Percentiles rank a stretch among this genome's conserved stretches.
phyloP scores from a whole-genome alignment of 2,113 vertebrate genomes.

The Natator depressus region DNA sequence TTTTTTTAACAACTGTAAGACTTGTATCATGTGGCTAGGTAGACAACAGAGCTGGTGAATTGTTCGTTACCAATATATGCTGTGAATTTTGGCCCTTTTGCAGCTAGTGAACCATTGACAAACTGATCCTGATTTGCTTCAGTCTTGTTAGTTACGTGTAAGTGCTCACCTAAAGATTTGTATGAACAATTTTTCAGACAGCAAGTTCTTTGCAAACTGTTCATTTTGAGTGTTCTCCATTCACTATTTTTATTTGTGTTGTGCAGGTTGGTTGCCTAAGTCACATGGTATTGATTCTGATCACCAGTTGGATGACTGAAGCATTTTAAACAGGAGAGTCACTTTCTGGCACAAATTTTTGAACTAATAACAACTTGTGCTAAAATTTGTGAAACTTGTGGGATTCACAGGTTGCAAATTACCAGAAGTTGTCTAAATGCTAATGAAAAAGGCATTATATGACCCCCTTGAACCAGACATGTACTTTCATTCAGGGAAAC shows the following conservation, averaged over 20 bases:
- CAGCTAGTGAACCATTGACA: slow-evolving; percentile 12
- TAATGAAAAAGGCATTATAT: not conserved
- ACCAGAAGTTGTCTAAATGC: not conserved
- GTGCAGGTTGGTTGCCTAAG: not conserved
- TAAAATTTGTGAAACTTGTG: not conserved
- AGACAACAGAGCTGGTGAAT: not conserved
- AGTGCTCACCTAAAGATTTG: not conserved
- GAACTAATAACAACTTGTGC: not conserved
- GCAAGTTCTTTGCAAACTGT: not conserved
- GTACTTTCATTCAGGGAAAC: not conserved
- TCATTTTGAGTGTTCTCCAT: slow-evolving; percentile 36
- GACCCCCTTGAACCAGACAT: not conserved
- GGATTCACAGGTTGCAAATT: not conserved
- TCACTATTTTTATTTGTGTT: not conserved
- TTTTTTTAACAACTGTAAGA: not conserved
- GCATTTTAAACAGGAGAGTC: not conserved
- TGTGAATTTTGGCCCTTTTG: not conserved
- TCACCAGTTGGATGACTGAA: slow-evolving; percentile 12
- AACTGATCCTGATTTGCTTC: slow-evolving; percentile 13
- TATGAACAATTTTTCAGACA: not conserved
- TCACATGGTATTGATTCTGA: not conserved
- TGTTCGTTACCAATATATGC: slow-evolving; percentile 45
- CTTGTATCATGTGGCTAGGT: not conserved
- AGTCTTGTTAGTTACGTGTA: not conserved
- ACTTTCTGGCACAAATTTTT: not conserved